A percentile compares a stretch with the other conserved stretches of the same genome.
Conservation (phyloP, 2,797 vertebrate species). For the Balearica regulorum region DNA sequence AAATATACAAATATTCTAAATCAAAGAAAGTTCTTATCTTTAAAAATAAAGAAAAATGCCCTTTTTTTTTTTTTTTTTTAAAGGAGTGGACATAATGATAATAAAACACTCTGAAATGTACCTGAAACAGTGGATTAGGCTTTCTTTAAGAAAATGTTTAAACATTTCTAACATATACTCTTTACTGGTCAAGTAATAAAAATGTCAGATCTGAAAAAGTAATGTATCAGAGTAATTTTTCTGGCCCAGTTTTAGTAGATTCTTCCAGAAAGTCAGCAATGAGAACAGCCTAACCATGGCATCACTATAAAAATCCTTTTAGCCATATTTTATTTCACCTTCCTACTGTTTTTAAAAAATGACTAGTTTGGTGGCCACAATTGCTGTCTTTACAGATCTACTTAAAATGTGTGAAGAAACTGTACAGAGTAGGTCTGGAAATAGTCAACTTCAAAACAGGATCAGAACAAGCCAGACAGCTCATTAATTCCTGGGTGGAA, state of each 20-base stretch:
- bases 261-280: background rate
- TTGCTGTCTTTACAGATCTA: constrained; percentile 31
- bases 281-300: background rate
- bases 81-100: background rate
- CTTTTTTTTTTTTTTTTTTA: background rate
- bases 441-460: constrained; percentile 74
- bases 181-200: background rate
- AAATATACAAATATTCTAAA: background rate
- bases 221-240: background rate
- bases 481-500: constrained; percentile 87
- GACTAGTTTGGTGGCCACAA: background rate
- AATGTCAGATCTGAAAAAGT: background rate
- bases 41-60: background rate
- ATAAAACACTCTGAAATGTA: background rate
- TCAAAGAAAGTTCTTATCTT: background rate
- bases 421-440: constrained; percentile 80
- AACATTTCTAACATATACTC: background rate
- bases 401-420: constrained; percentile 59
- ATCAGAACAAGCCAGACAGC: constrained; percentile 70
- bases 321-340: background rate
- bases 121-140: fast-evolving
- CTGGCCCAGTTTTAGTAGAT: background rate
- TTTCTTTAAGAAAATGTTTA: background rate
- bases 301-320: background rate
- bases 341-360: background rate